Base-by-base conservation (phyloP, 2,797 vertebrate species). In the Orestias chungarensis region DNA sequence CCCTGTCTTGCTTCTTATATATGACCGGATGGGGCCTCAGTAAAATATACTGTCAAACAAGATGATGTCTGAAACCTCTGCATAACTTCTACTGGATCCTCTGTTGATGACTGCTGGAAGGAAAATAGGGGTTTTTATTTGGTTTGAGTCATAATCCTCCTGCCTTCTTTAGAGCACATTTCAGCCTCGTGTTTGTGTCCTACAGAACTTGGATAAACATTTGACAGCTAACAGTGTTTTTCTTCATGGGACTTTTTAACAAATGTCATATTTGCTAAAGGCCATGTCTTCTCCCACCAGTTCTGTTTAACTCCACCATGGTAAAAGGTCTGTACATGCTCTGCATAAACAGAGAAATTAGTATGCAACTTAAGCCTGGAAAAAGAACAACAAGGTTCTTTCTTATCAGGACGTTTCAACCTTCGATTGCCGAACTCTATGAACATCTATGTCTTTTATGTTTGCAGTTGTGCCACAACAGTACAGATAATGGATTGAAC, bases 1-100 rank as follows among this genome's bases (percentile, higher is more conserved):
- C 20, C 29, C 55, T 59, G 55, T 12, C 35, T 35, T 23, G 18
- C 20, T 61, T 38, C 7, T 43, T 23, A 50, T 50, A 50, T n/a
- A 50, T 61, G 57, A 14, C 20, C 12, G 33, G 33, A 61, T 38
- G 20, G 3, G 18, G 17, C 33, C 67, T 35, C 64, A 6, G 67
- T 15, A 27, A 38, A 76, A 68, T 66, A 73, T 78, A 64, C 64
- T 78, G 71, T 76, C 70, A 29, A 4, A 20, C 14, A 52, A 31
- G 50, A 73, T 70, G 67, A 23, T 49, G 4, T 38, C 59, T 15
- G 68, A 3, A 5, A 27, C 44, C 38, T 40, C 33, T 67, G 38
- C 64, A 9, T 44, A 3, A n/a, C 38, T 40, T 4, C 9, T 23
- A 33, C 17, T 23, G 17, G 64, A 18, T 18, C 33, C 12, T 50